Conservation (phyloP, 1,140 invertebrate genomes). For the Coptotermes formosanus region DNA sequence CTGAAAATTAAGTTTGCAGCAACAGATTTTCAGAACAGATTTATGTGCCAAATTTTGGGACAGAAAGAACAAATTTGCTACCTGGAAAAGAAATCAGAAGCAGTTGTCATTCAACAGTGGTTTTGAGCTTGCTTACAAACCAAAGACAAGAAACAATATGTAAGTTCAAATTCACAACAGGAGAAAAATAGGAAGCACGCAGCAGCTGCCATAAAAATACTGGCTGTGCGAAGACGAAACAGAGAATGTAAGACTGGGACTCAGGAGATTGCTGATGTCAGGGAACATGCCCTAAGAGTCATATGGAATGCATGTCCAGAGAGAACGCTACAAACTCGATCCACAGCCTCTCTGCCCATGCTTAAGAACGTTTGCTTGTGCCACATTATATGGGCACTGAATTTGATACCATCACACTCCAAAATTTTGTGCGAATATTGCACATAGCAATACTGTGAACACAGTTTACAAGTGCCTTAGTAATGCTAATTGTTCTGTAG, state of each 20-base stretch:
- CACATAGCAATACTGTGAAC: constrained; percentile 45
- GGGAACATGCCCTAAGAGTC: constrained; percentile 49
- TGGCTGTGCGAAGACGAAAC: constrained; percentile 65
- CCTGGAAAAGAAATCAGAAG: no score
- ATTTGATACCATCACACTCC: constrained; percentile 49
- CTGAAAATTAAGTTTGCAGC: no score
- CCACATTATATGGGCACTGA: constrained; percentile 41
- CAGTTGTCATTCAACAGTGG: no score
- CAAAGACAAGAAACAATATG: no score
- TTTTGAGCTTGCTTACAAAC: no score
- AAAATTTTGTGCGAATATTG: constrained; percentile 46
- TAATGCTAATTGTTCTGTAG: constrained; percentile 53
- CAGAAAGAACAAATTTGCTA: no score
- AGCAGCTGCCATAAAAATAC: constrained; percentile 58
- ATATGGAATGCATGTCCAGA: constrained; percentile 39
- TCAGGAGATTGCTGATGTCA: constrained; percentile 39
- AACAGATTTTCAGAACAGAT: no score
- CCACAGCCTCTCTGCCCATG: not conserved
- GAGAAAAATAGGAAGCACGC: not conserved
- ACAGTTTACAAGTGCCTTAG: constrained; percentile 51
- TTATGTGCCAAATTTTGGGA: no score
- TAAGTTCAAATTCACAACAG: no score
- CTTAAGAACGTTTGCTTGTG: not conserved
- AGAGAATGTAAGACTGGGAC: constrained; percentile 44
- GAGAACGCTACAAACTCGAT: not conserved